Evolutionary conservation across 2,888 invertebrate genomes (phyloP).

Genomic region (Pinctada fucata): DNA sequence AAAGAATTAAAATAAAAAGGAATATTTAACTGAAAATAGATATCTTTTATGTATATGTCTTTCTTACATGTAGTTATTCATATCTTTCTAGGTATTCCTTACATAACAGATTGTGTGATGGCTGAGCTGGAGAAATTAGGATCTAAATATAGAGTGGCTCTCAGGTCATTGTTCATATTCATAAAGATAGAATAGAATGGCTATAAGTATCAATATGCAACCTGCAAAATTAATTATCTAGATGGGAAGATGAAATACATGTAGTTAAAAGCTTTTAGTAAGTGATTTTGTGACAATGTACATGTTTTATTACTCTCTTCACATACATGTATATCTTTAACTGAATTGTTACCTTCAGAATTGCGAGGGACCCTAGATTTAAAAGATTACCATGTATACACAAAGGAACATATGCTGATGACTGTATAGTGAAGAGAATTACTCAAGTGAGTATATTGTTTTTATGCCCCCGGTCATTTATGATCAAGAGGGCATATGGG

Average conservation of each 20-base stretch:
- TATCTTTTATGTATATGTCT: no score
- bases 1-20: no score
- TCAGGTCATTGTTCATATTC: constrained; percentile 79
- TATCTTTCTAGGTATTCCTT: constrained; percentile 87
- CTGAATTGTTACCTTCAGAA: constrained; percentile 76
- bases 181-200: no score
- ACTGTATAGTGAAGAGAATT: constrained; percentile 96
- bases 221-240: no score
- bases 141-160: constrained; percentile 93
- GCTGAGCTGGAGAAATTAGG: constrained; percentile 98
- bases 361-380: constrained; percentile 95
- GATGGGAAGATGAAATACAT: no score
- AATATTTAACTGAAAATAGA: no score
- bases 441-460: constrained; percentile 81
- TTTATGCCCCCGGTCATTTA: no score
- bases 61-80: neutral
- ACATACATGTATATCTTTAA: no score
- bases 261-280: neutral
- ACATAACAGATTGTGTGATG: constrained; percentile 98
- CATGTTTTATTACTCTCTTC: neutral
- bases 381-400: constrained; percentile 95
- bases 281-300: neutral
- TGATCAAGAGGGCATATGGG: no score
- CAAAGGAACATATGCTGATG: constrained; percentile 99
- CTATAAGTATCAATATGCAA: no score